Conservation (phyloP, 92 coral and sea anemone species). For the Actinostola sp. region DNA sequence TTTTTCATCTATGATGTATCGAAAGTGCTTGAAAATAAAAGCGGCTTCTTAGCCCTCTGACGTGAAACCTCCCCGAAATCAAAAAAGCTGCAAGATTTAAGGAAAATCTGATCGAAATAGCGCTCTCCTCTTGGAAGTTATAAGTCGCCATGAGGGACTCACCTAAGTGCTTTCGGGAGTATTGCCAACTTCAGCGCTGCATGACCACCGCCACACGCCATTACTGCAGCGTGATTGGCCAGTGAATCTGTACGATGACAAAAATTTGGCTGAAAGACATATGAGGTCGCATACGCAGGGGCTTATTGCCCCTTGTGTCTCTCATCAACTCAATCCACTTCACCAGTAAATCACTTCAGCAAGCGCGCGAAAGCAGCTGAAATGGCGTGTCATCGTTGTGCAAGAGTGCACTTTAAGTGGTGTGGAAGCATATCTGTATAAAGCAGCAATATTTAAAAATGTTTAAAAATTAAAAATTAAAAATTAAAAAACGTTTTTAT, state of each 20-base stretch:
- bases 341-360: not conserved
- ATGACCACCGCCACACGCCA: constrained; percentile 10
- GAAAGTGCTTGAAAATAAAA: not conserved
- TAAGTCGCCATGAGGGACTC: not conserved
- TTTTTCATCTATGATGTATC: no score
- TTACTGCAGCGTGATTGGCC: constrained; percentile 15
- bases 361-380: constrained; percentile 21
- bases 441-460: no score
- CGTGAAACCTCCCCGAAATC: not conserved
- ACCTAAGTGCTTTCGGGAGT: constrained; percentile 13
- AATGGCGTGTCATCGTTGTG: no score
- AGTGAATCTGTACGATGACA: constrained; percentile 13
- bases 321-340: constrained; percentile 13
- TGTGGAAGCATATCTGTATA: no score
- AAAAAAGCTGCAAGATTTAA: no score
- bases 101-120: no score
- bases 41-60: not conserved
- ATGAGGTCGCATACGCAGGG: constrained; percentile 23
- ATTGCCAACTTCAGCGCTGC: constrained; percentile 24
- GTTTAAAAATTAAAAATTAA: no score
- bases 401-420: no score
- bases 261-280: constrained; percentile 18
- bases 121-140: no score
- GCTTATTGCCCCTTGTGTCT: constrained; percentile 16
- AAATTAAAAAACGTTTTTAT: no score